Base-by-base conservation (phyloP, 1,140 invertebrate genomes). In the Bathynomus jamesi region DNA sequence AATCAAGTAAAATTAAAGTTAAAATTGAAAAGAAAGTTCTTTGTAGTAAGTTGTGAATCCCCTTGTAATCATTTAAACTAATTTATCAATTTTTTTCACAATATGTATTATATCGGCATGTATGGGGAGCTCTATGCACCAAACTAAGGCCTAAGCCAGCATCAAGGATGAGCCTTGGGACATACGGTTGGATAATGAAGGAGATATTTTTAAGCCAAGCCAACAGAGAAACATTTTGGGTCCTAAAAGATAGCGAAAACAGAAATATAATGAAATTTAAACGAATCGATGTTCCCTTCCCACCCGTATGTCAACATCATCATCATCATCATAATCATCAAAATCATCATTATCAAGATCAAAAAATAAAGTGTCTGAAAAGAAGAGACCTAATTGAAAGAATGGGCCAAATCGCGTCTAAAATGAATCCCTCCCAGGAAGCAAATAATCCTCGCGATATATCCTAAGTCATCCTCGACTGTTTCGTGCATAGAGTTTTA, bases 111-210 rank as follows among this genome's bases (percentile, higher is more conserved):
- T 53, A 53, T 53, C 40, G 40, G 40, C 40, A 53, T 53, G 40
- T 53, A 53, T 53, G 40, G 40, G 40, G 40, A 70, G 69, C 75
- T 77, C 75, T 77, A 77, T 72, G 72, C 72, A 77, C 75, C 75
- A 77, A 77, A 77, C 75, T 69, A 64, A n/a, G 75, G 70, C 71
- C 71, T 32, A 24, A 40, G 65, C 67, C n/a, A 68, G 21, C 73
- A 69, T 67, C 69, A 71, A 70, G 75, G 75, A 77, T 77, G 75
- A 77, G 70, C 75, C 75, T 77, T 77, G 73, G 75, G 72, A 77
- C 72, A 74, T 72, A 77, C 74, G 75, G 72, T 77, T 77, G 75
- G 75, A 74, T 53, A 60, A 66, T 53, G 53, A 65, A 13, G 17
- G 21, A 60, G 27, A 24, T 29, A 28, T 68, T 40, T 30, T 67